A percentile compares a stretch with the other conserved stretches of the same genome.
Evolutionary conservation across 1,140 invertebrate genomes (phyloP).

Genomic region (Solenopsis invicta): DNA sequence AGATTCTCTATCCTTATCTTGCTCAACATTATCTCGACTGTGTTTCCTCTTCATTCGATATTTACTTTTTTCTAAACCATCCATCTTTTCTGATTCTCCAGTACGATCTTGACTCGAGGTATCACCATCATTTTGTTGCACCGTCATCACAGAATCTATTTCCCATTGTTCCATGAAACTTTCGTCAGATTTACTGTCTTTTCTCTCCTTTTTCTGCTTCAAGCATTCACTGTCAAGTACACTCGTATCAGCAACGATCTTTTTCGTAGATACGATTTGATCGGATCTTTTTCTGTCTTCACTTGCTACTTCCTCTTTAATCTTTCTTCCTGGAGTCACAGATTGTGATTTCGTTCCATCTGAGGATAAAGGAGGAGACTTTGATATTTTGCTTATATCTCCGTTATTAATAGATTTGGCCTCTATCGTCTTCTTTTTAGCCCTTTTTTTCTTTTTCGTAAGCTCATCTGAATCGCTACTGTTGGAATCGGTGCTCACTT

Average conservation of each 20-base stretch:
- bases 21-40: conserved; percentile 53
- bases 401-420: conserved; percentile 46
- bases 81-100: conserved; percentile 38
- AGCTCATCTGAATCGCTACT: conserved; percentile 80
- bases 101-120: background rate
- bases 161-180: conserved; percentile 76
- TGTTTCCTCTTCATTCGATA: conserved; percentile 63
- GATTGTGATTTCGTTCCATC: conserved; percentile 17
- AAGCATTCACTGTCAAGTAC: conserved; percentile 25
- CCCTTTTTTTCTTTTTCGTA: conserved; percentile 64
- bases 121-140: conserved; percentile 51
- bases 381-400: conserved; percentile 51
- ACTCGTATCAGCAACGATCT: conserved; percentile 31
- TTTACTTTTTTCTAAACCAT: conserved; percentile 36
- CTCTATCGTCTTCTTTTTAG: conserved; percentile 64
- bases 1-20: conserved; percentile 49
- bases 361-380: conserved; percentile 36
- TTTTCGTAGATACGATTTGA: conserved; percentile 10
- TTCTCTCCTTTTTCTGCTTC: conserved; percentile 43
- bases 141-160: conserved; percentile 65
- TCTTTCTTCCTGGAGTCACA: conserved; percentile 43
- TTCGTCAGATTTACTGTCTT: conserved; percentile 44
- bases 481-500: conserved; percentile 77
- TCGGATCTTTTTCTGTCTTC: conserved; percentile 35
- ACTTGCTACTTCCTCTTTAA: conserved; percentile 62